Base-by-base conservation (phyloP, 1,140 invertebrate species). In the Heliconius eleuchia region DNA sequence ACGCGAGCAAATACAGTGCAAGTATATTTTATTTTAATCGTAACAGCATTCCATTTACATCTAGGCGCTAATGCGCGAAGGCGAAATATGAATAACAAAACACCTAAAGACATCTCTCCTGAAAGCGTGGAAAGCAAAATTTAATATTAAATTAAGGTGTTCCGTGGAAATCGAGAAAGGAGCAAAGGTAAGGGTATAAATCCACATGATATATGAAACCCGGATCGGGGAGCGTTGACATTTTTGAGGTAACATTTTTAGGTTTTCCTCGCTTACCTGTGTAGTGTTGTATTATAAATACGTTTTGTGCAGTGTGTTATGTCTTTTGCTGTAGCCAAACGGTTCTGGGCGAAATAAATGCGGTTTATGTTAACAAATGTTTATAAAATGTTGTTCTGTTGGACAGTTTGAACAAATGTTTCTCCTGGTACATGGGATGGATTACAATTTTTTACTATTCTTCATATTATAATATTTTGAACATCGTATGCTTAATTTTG, bases 111-210 rank as follows among this genome's bases (percentile, higher is more conserved):
- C 90, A 93, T 92, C 89, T 88, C 84, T 83, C 85, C 71, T 72
- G 73, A 52, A 83, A 81, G 84, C 78, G 82, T 85, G 81, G 84
- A 91, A 89, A 88, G 90, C 89, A 88, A 85, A 94, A 92, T 94
- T 94, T 94, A 91, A 92, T 92, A 94, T 92, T 94, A 92, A 94
- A 94, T 92, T 94, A 94, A 92, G 91, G 92, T 89, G 89, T 94
- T 92, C 89, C 88, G 87, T 88, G 83, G 84, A 91, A 92, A 94
- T 92, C 91, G 92, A 91, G 92, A 89, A 89, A 90, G 88, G 89
- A 87, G 88, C 89, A 87, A 86, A 91, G 91, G 89, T 92, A 23
- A 23, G 88, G 84, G 84, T 88, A 92, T 94, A 94, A 94, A 94
- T 94, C 91, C 89, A 87, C 76, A 83, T 92, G 91, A 94, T 94